A percentile compares a stretch with the other conserved stretches of the same genome.
phyloP scores from a whole-genome alignment of 2,113 vertebrate genomes.

The Myotis lucifugus region DNA sequence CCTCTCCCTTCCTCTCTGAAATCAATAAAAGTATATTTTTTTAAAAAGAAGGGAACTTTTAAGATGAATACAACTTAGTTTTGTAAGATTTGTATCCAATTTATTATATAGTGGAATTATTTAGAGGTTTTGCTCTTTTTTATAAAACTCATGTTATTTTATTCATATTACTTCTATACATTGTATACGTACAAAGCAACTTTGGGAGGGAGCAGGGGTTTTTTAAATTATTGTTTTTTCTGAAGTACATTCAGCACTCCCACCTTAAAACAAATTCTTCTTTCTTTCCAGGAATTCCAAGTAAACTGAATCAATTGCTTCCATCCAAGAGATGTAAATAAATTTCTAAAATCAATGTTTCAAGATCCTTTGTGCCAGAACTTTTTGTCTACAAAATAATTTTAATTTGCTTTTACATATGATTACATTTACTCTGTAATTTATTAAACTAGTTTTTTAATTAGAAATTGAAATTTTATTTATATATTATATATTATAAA shows the following conservation, averaged over 20 bases:
- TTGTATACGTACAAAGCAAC: neutral
- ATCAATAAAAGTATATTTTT: too few species aligned
- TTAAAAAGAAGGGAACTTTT: neutral
- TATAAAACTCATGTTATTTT: neutral
- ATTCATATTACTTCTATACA: neutral
- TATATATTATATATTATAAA: neutral
- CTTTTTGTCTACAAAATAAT: constrained; percentile 20
- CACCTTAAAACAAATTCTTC: constrained; percentile 33
- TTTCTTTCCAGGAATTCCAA: constrained; percentile 73
- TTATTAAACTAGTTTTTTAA: neutral
- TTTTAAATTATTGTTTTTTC: constrained; percentile 4
- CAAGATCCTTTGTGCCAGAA: constrained; percentile 42
- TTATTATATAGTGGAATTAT: neutral
- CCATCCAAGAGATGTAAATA: constrained; percentile 80
- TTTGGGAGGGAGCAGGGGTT: neutral
- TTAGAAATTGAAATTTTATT: constrained; percentile 6
- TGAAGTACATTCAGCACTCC: neutral
- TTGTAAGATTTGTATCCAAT: constrained; percentile 31
- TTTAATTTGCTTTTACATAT: constrained; percentile 20
- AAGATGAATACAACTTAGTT: neutral
- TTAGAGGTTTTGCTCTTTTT: constrained; percentile 12
- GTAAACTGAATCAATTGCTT: constrained; percentile 67
- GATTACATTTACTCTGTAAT: neutral
- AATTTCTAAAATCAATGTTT: constrained; percentile 72
- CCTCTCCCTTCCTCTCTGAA: too few species aligned